A percentile compares a stretch with the other conserved stretches of the same genome.
phyloP scores from a whole-genome alignment of 1,140 invertebrate genomes.

The Triops cancriformis region DNA sequence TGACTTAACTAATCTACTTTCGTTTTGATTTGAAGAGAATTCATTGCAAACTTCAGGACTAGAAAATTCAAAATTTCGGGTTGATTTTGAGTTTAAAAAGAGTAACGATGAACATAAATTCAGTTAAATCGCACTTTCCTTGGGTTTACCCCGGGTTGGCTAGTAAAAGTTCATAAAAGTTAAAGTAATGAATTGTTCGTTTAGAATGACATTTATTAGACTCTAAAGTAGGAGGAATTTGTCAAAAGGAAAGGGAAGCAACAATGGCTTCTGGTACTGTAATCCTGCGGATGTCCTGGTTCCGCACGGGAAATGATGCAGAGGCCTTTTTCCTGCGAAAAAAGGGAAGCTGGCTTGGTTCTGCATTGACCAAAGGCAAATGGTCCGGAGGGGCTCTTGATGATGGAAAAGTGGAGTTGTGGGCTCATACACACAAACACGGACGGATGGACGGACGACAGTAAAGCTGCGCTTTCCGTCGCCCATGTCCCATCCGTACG shows the following conservation, averaged over 20 bases:
- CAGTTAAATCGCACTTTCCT: no score
- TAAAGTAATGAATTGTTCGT: background rate
- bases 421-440: background rate
- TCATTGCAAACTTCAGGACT: no score
- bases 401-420: background rate
- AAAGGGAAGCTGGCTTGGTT: background rate
- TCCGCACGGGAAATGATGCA: constrained; percentile 9
- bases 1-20: no score
- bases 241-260: background rate
- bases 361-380: constrained; percentile 4
- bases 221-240: background rate
- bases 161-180: no score
- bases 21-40: no score
- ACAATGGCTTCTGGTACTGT: background rate
- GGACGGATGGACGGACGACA: background rate
- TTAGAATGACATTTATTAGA: background rate
- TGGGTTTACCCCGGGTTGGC: no score
- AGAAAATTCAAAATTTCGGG: no score
- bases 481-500: background rate
- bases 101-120: no score
- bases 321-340: constrained; percentile 8
- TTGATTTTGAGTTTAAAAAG: no score
- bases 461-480: background rate
- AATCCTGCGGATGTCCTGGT: constrained; percentile 3
- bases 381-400: background rate